Evolutionary conservation across 2,113 vertebrate species (phyloP).

Genomic region (Oenanthe melanoleuca): DNA sequence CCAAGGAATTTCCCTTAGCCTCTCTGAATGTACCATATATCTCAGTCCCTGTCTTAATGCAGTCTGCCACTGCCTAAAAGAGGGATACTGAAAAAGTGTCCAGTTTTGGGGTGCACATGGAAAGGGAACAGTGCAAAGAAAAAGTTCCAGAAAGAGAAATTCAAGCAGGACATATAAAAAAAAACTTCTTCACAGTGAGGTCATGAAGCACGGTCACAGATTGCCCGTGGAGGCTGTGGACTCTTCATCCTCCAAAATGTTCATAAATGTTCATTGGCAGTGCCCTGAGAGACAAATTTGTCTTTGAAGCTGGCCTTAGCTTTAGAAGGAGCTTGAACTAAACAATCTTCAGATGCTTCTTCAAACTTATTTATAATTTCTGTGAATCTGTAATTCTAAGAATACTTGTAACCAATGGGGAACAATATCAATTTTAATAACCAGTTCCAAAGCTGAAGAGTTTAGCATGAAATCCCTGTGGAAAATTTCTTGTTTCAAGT

Average conservation of each 20-base stretch:
- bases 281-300: not conserved
- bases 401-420: not conserved
- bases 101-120: accelerated
- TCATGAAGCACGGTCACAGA: not conserved
- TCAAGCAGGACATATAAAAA: not conserved
- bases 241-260: not conserved
- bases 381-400: not conserved
- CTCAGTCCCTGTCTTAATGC: not conserved
- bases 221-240: not conserved
- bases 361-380: not conserved
- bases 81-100: not conserved
- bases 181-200: not conserved
- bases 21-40: not conserved
- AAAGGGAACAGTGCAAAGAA: not conserved
- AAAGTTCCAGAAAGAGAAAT: not conserved
- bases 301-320: not conserved
- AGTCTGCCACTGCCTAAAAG: not conserved
- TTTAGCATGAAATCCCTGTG: not conserved
- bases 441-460: not conserved
- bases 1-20: not conserved
- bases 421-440: not conserved
- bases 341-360: not conserved
- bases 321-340: not conserved
- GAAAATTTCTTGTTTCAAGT: not conserved
- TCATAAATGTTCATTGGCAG: not conserved